Percentiles rank a stretch among this genome's conserved stretches.
Conservation (phyloP, 2,113 vertebrate species). For the Zosterops pallidus region DNA sequence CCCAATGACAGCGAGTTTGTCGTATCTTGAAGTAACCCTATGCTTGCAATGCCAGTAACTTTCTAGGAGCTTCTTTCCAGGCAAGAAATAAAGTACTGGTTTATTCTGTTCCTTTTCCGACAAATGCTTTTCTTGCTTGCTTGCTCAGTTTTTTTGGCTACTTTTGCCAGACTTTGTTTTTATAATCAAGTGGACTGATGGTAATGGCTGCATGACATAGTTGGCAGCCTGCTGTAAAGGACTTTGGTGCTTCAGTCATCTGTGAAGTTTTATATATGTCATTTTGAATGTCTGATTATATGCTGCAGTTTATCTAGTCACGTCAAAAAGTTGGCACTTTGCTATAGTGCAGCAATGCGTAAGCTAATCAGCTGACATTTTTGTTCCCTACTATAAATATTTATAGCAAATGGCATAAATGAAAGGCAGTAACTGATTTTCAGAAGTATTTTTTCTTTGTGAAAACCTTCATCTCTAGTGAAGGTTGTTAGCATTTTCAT, state of each 20-base stretch:
- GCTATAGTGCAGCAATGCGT: background rate
- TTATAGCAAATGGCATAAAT: background rate
- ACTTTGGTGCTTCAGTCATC: background rate
- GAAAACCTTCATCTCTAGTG: background rate
- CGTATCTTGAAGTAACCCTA: background rate
- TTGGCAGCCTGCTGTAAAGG: background rate
- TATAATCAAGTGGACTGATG: background rate
- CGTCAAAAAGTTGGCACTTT: background rate
- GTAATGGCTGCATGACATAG: background rate
- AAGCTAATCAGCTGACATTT: background rate
- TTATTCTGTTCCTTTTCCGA: background rate
- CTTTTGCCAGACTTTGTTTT: background rate
- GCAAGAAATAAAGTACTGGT: background rate
- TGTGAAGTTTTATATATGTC: background rate
- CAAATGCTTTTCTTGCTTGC: background rate
- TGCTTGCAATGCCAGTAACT: background rate
- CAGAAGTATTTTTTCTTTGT: background rate
- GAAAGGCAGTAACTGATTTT: background rate
- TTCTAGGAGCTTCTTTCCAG: constrained; percentile 9
- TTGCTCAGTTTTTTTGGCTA: background rate
- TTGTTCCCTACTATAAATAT: background rate
- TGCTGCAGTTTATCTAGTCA: background rate
- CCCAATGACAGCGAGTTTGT: background rate
- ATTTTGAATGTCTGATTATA: background rate
- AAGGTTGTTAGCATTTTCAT: background rate